phyloP scores from a whole-genome alignment of 2,888 invertebrate species.

The Melieria omissa region DNA sequence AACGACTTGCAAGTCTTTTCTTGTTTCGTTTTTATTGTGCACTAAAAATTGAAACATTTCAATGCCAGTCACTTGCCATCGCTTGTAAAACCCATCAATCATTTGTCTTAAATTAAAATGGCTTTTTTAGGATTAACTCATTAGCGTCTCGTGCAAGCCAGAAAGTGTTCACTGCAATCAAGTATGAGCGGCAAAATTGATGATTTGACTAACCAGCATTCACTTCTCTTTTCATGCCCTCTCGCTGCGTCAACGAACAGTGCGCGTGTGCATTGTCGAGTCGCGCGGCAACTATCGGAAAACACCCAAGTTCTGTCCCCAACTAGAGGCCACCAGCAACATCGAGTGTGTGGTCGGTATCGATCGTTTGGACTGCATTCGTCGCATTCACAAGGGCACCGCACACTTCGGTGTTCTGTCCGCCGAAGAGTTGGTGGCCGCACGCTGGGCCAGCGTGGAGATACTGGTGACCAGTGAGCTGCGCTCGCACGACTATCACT shows the following conservation, averaged over 20 bases:
- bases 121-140: not conserved
- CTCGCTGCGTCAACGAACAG: constrained; percentile 66
- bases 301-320: constrained; percentile 74
- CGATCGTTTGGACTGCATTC: constrained; percentile 85
- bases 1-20: not conserved
- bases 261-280: constrained; percentile 78
- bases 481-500: constrained; percentile 69
- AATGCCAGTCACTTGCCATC: not conserved
- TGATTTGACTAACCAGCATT: not conserved
- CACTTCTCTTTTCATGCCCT: constrained; percentile 14
- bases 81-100: constrained; percentile 5
- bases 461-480: constrained; percentile 79
- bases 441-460: constrained; percentile 75
- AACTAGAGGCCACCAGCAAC: constrained; percentile 71
- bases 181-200: not conserved
- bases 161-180: not conserved
- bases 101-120: not conserved
- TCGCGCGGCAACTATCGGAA: constrained; percentile 73
- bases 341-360: constrained; percentile 78
- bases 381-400: constrained; percentile 78
- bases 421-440: constrained; percentile 85
- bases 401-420: constrained; percentile 88
- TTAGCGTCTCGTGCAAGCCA: not conserved
- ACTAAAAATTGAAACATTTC: not conserved
- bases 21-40: not conserved